phyloP scores from a whole-genome alignment of 2,888 invertebrate genomes.

The Trichogramma evanescens region DNA sequence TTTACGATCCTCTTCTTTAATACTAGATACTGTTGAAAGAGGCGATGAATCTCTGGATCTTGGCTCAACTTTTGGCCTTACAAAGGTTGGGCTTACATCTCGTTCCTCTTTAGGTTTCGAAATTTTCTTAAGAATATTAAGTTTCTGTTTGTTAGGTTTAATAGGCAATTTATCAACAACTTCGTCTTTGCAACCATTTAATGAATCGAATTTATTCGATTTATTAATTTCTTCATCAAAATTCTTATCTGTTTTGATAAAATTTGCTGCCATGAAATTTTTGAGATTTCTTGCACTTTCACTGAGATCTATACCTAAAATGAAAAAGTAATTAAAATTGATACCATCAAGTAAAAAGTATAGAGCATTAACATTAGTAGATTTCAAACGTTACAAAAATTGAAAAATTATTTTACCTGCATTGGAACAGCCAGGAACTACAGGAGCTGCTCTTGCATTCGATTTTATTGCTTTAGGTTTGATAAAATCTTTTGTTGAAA shows the following conservation, averaged over 20 bases:
- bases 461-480: slow-evolving; percentile 50
- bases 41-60: slow-evolving; percentile 46
- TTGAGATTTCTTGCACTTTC: slow-evolving; percentile 36
- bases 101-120: slow-evolving; percentile 63
- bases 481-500: slow-evolving; percentile 49
- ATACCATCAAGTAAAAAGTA: not conserved
- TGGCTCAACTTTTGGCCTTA: too few relatives aligned
- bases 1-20: slow-evolving; percentile 39
- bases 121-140: slow-evolving; percentile 82
- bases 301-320: slow-evolving; percentile 14
- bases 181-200: slow-evolving; percentile 51
- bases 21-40: slow-evolving; percentile 21
- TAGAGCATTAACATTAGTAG: not conserved
- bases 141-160: slow-evolving; percentile 77
- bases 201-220: slow-evolving; percentile 10
- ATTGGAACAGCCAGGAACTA: slow-evolving; percentile 3
- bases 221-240: slow-evolving; percentile 23
- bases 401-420: slow-evolving; percentile 2
- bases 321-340: not conserved
- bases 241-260: slow-evolving; percentile 34
- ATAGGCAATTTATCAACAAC: slow-evolving; percentile 61
- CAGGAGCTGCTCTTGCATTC: slow-evolving; percentile 32
- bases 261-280: slow-evolving; percentile 25
- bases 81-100: slow-evolving; percentile 36
- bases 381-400: not conserved